Base-by-base conservation (phyloP, 2,113 vertebrate genomes). In the Eptesicus fuscus region DNA sequence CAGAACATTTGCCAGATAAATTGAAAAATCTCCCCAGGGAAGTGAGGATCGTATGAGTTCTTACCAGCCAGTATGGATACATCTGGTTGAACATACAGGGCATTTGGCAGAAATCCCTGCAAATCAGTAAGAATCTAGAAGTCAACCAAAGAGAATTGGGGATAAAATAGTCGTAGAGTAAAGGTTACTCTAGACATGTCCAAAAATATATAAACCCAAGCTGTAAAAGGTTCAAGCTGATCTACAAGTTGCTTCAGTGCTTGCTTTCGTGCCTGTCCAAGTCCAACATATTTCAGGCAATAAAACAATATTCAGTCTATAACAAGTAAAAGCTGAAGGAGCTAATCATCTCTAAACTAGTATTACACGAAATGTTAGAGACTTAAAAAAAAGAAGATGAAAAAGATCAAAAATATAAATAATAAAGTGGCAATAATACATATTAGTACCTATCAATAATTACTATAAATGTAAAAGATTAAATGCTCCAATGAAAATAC, bases 191-290 rank as follows among this genome's bases (percentile, higher is more conserved):
- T 84, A 51, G 4, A 35, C 0, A 9, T 0, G 0, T 17, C 23
- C 53, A 7, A 5, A 14, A 70, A 22, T 37, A 2, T 11, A 5
- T 30, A 49, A 82, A 71, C 32, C 20, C 5, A 61, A 53, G 47
- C 25, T 28, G 22, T 30, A n/a, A 30, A n/a, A 37, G 1, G 42
- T 16, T 2, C 40, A 18, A 42, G 20, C 44, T 65, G 56, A 61
- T 2, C 23, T 12, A 4, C 8, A 37, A 14, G 17, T 6, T 35
- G 2, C 40, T 0, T 28, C 28, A 65, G 32, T 56, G 10, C 1
- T 40, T 37, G 9, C 2, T 22, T 35, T 4, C 5, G n/a, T 3
- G 11, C 59, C 40, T 4, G 1, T 17, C 44, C 16, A 65, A 56
- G 28, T 25, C 10, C 35, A 82, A 2, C 7, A 7, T 0, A 7